Evolutionary conservation across 1,140 invertebrate species (phyloP).

Genomic region (Artemia franciscana): DNA sequence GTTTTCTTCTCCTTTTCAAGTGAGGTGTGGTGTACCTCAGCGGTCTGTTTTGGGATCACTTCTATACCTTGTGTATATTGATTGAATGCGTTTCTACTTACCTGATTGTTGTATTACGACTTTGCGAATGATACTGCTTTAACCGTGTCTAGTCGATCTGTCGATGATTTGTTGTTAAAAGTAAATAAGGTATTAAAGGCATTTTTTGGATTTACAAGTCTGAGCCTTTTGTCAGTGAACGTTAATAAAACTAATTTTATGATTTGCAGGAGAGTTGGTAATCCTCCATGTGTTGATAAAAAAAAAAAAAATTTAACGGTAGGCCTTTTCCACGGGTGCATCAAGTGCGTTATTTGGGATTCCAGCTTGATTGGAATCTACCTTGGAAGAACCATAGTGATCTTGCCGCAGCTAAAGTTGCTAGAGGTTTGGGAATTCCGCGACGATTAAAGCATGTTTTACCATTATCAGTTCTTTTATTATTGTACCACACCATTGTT

Average conservation of each 20-base stretch:
- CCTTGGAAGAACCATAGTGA: neutral
- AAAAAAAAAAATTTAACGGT: no score
- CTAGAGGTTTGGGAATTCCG: neutral
- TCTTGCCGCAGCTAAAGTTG: neutral
- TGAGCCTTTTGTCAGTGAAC: neutral
- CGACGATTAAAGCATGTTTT: neutral
- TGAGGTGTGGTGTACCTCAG: neutral
- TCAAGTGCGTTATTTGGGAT: neutral
- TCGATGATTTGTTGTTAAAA: no score
- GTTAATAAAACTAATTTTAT: neutral
- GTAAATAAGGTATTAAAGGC: neutral
- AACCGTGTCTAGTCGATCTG: no score
- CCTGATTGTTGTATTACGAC: no score
- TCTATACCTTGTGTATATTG: neutral
- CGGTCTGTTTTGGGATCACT: neutral
- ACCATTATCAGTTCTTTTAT: neutral
- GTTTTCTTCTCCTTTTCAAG: neutral
- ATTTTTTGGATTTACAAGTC: neutral
- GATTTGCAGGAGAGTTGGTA: neutral
- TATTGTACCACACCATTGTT: neutral
- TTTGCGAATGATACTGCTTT: no score
- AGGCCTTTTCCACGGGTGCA: neutral
- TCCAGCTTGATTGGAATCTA: neutral
- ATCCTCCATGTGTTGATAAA: neutral
- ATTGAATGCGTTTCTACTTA: neutral